phyloP scores from a whole-genome alignment of 1,140 invertebrate species.

The Anadara kagoshimensis region DNA sequence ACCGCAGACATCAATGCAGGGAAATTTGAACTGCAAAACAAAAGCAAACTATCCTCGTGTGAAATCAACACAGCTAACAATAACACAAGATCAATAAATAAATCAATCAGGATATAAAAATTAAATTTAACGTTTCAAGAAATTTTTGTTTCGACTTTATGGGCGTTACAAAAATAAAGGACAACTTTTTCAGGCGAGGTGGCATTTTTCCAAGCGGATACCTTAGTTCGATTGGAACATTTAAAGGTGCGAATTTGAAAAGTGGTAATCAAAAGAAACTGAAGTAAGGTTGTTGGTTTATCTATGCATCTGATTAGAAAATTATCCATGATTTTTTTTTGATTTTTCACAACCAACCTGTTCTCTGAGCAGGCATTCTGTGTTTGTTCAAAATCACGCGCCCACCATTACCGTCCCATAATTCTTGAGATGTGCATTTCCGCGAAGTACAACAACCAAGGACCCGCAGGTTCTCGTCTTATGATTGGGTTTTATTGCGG shows the following conservation, averaged over 20 bases:
- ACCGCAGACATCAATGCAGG: conserved; percentile 58
- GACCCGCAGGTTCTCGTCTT: not conserved
- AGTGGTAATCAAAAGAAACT: too few relatives aligned
- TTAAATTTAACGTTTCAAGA: too few relatives aligned
- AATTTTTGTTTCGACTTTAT: not conserved
- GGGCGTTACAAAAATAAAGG: conserved; percentile 1
- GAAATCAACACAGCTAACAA: not conserved
- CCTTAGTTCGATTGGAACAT: conserved; percentile 11
- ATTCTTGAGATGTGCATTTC: conserved; percentile 53
- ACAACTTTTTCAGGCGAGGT: conserved; percentile 4
- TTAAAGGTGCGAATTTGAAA: too few relatives aligned
- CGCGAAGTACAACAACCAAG: conserved; percentile 41
- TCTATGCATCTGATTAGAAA: too few relatives aligned
- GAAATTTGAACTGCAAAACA: conserved; percentile 65
- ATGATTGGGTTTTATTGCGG: not conserved
- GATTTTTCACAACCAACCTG: conserved; percentile 47
- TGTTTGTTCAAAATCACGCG: conserved; percentile 83
- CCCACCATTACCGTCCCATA: conserved; percentile 81
- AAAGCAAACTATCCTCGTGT: conserved; percentile 1
- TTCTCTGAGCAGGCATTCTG: conserved; percentile 74
- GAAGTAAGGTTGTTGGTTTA: too few relatives aligned
- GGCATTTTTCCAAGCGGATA: conserved; percentile 8
- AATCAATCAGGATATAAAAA: too few relatives aligned
- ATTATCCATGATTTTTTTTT: too few relatives aligned
- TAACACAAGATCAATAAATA: too few relatives aligned